Conservation (phyloP, 2,888 invertebrate genomes). For the Pristionchus exspectatus region DNA sequence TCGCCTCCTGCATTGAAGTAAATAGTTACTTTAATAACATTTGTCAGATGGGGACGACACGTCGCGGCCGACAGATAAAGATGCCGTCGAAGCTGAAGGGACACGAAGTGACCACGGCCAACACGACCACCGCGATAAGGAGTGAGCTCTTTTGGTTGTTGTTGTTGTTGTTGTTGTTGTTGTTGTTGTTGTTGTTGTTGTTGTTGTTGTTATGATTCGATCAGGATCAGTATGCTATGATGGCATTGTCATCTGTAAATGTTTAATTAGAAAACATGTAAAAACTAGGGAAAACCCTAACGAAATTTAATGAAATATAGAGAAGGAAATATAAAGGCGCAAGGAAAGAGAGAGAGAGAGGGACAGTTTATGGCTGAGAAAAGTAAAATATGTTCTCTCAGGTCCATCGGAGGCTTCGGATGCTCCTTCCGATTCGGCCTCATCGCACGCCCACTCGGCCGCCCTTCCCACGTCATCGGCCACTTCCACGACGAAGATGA, state of each 20-base stretch:
- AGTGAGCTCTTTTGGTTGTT: not conserved
- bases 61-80: conserved; percentile 35
- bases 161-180: not conserved
- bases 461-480: not conserved
- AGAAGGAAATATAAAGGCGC: too few relatives aligned
- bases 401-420: not conserved
- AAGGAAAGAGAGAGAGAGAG: too few relatives aligned
- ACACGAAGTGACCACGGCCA: not conserved
- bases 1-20: too few relatives aligned
- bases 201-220: too few relatives aligned
- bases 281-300: too few relatives aligned
- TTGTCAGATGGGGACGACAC: conserved; percentile 1
- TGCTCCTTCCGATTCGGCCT: not conserved
- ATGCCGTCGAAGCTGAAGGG: conserved; percentile 33
- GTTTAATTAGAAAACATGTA: too few relatives aligned
- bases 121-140: not conserved
- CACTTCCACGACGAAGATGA: not conserved
- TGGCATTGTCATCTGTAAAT: too few relatives aligned
- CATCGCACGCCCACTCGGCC: not conserved
- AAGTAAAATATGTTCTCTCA: not conserved
- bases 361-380: too few relatives aligned
- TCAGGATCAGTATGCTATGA: too few relatives aligned
- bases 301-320: too few relatives aligned
- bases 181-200: too few relatives aligned
- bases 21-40: not conserved